Evolutionary conservation across 2,113 vertebrate genomes (phyloP), one percentile per base, ranked within the genome.

Genomic region (Bufo gargarizans): DNA sequence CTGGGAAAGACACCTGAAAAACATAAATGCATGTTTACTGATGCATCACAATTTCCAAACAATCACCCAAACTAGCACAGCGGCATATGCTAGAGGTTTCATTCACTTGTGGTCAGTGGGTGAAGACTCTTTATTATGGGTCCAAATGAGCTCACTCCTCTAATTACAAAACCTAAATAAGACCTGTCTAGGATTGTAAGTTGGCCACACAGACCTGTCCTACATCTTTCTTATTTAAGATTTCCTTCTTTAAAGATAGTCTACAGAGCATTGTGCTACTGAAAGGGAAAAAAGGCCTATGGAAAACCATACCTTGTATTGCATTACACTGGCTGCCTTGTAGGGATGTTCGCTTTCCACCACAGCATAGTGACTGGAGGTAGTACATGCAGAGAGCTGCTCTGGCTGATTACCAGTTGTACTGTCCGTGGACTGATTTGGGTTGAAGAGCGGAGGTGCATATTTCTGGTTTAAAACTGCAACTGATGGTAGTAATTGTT

Each of bases 361-460:
- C 77, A 99, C 97, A 2, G 98, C 95, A 89, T 98, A 99, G 92
- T 99, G 97, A 91, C 93, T 99, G 49, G 98, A 99, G 78, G 98
- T 99, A 91, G 98, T 99, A 86, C 97, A 98, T 72, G 98, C 98
- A 2, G 97, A 99, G 71, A 99, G 95, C 93, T 98, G 97, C 74
- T 99, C 98, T 0, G 97, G 97, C 22, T 98, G 98, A 92, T 99
- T 99, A 89, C 98, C 98, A 0, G 98, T 99, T 12, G 98, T 98
- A 93, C 98, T 99, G 91, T 99, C 98, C 50, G 98, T 99, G 65
- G 98, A 99, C 88, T 99, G 98, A 93, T 99, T 99, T 65, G 98
- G 98, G 89, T 99, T 99, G 92, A 99, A 99, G n/a, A 97, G 96
- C 89, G 98, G 98, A 19, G 98, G 98, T 77, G 98, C 97, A 0